Conservation (phyloP, 2,888 invertebrate species). For the Phengaris arion region DNA sequence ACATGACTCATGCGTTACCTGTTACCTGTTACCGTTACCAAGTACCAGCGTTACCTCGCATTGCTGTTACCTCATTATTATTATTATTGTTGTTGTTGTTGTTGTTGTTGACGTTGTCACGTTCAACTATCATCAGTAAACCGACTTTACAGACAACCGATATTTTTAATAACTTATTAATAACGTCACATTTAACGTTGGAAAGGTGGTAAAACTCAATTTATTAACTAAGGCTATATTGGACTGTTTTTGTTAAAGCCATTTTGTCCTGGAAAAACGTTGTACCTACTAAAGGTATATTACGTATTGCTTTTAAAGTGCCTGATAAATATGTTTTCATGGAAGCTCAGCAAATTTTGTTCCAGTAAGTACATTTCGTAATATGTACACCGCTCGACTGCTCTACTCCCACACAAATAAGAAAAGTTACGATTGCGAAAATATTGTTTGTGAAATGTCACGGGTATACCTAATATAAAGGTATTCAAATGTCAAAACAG, state of each 20-base stretch:
- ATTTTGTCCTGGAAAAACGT: neutral
- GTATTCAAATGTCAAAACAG: neutral
- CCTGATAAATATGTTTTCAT: neutral
- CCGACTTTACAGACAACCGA: too few species aligned
- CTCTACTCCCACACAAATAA: neutral
- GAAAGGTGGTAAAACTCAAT: neutral
- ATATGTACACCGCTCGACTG: neutral
- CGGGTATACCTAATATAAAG: neutral
- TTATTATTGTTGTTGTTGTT: too few species aligned
- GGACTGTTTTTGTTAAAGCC: neutral
- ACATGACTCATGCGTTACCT: too few species aligned
- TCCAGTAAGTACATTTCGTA: too few species aligned
- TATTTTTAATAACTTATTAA: neutral
- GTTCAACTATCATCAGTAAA: too few species aligned
- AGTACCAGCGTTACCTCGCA: too few species aligned
- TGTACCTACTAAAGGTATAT: neutral
- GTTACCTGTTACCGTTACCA: too few species aligned
- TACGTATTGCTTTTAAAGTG: conserved; percentile 2
- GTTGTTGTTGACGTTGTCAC: too few species aligned
- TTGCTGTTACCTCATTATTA: too few species aligned
- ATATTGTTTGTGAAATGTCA: conserved; percentile 5
- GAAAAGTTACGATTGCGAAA: conserved; percentile 2
- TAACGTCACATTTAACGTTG: neutral
- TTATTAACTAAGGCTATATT: neutral
- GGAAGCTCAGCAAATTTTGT: neutral